Evolutionary conservation across 1,140 invertebrate genomes (phyloP), one percentile per base, ranked within the genome.

Genomic region (Magallana angulata): DNA sequence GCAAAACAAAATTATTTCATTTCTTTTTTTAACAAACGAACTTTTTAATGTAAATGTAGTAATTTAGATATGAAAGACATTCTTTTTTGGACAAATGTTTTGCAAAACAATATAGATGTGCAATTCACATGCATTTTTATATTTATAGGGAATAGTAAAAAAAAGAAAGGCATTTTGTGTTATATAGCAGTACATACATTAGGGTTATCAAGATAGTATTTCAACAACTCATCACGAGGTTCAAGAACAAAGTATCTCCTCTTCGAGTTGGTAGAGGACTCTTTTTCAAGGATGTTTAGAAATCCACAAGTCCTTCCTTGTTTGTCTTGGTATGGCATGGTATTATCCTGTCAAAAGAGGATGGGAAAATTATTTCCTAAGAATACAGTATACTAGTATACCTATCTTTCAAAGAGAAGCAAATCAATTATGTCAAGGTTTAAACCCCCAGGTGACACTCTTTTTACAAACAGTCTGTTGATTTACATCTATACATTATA

Each of bases 181-280:
- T 48, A 48, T 48, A 48, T 48, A 48, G 36, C 36, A 48, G 36
- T 48, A 57, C 91, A 91, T 88, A 93, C 92, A 80, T 82, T 57
- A 36, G 91, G 92, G 58, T 89, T 91, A 62, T 93, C 92, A 87
- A 89, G 91, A 62, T 90, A 93, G 71, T 91, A 93, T 14, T 85
- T 85, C n/a, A 93, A 76, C 84, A 89, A 89, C 24, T 86, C 87
- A 83, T 90, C 89, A 24, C 83, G 85, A 8, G 87, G 87, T 71
- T 92, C 91, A 9, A 93, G 86, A 36, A 91, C 83, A 68, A 93
- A 93, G 82, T 91, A 93, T 84, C 92, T 87, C 30, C 92, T 86
- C 57, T 82, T 90, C 71, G 92, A 93, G 71, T 87, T 90, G 11
- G 90, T 90, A 85, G 89, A 91, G 76, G 85, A 84, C 71, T 93